Conservation (phyloP, 2,113 vertebrate genomes). For the Piaya cayana region DNA sequence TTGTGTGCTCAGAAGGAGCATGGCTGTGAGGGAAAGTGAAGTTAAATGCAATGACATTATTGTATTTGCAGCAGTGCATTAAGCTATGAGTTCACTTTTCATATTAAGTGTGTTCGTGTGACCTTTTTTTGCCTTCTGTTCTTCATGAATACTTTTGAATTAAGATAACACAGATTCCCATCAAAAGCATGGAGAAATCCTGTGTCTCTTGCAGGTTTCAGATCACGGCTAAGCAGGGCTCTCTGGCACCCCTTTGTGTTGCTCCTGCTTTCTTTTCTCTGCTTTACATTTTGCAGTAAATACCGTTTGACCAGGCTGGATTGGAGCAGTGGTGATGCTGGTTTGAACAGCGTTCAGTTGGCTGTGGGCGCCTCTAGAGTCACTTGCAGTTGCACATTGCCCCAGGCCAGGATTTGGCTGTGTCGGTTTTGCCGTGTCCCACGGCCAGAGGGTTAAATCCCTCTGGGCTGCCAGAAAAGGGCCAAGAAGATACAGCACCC, state of each 20-base stretch:
- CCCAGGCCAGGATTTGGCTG: not conserved
- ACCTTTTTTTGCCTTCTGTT: not conserved
- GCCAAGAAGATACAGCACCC: not conserved
- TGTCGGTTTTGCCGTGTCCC: not conserved
- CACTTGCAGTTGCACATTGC: fast-evolving
- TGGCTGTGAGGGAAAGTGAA: not conserved
- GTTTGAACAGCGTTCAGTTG: not conserved
- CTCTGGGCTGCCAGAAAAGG: not conserved
- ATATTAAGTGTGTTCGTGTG: not conserved
- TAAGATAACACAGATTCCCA: not conserved
- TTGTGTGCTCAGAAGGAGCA: not conserved
- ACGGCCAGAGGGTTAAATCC: not conserved
- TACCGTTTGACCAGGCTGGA: not conserved
- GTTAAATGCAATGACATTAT: not conserved
- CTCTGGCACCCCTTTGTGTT: not conserved
- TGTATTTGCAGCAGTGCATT: not conserved
- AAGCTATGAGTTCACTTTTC: not conserved
- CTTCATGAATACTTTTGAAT: not conserved
- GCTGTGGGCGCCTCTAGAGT: not conserved
- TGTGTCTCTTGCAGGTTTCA: not conserved
- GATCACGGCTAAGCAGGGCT: not conserved
- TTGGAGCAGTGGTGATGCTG: not conserved
- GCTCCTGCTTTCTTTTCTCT: not conserved
- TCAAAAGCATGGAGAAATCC: not conserved
- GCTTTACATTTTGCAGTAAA: not conserved